phyloP scores from a whole-genome alignment of 2,113 vertebrate species.

The Corapipo altera region DNA sequence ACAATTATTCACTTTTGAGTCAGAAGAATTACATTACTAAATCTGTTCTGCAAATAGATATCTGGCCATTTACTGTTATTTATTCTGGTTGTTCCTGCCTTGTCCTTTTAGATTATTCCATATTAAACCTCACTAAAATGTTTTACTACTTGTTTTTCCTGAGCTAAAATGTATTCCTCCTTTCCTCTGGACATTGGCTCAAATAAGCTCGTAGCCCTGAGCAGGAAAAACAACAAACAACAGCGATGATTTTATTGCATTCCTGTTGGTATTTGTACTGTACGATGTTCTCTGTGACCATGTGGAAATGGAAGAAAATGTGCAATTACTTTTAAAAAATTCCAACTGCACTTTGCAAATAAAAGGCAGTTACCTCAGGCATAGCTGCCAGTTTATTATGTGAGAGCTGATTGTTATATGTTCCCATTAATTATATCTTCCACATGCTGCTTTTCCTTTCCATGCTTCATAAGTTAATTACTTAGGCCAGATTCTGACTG shows the following conservation, averaged over 20 bases:
- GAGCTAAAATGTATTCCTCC: background rate
- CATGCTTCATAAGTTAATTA: constrained; percentile 20
- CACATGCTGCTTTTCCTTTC: constrained; percentile 49
- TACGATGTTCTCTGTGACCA: constrained; percentile 1
- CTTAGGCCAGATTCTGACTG: constrained; percentile 48
- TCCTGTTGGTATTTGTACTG: constrained; percentile 33
- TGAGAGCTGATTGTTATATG: constrained; percentile 40
- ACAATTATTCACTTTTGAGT: background rate
- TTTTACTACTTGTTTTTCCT: constrained; percentile 14
- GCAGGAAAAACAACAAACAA: background rate
- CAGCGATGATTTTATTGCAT: background rate
- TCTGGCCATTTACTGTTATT: background rate
- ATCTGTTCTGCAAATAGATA: constrained; percentile 3
- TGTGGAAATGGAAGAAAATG: constrained; percentile 46
- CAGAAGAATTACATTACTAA: background rate
- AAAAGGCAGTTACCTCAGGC: constrained; percentile 62
- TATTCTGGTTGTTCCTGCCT: constrained; percentile 23
- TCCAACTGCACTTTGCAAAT: constrained; percentile 52
- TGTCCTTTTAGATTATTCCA: constrained; percentile 24
- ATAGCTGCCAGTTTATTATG: constrained; percentile 57
- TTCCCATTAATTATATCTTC: constrained; percentile 59
- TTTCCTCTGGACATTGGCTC: constrained; percentile 11
- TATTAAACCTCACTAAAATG: constrained; percentile 1
- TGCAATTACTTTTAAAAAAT: constrained; percentile 38
- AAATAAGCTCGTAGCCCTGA: constrained; percentile 14